These are phyloP conservation scores for Palloptera scutellata DNA, from an alignment of 2,888 invertebrate genomes.

Conservation along the genomic window DNA sequence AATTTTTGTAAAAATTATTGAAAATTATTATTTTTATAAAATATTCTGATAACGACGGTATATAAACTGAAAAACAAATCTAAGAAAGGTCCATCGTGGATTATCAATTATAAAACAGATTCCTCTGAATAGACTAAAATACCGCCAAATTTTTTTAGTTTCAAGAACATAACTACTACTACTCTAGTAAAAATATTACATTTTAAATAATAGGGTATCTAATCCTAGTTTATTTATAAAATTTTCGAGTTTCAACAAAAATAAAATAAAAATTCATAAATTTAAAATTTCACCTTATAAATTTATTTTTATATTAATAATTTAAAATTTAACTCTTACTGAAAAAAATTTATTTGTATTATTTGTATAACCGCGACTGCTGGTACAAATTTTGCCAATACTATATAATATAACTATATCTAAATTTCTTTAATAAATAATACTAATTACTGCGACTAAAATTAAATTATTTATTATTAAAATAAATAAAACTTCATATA, in stretches of 20 bases:
- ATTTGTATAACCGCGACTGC: conserved; percentile 76
- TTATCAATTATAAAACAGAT: conserved; percentile 74
- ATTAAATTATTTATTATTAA: conserved; percentile 61
- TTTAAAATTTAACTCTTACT: conserved; percentile 68
- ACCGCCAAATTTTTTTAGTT: conserved; percentile 77
- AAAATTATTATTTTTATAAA: conserved; percentile 66
- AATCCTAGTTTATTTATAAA: conserved; percentile 72
- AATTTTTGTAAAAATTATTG: conserved; percentile 63
- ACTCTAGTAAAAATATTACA: conserved; percentile 62
- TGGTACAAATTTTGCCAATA: conserved; percentile 71
- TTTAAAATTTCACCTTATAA: conserved; percentile 60
- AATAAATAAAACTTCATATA: conserved; percentile 63
- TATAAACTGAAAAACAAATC: conserved; percentile 67
- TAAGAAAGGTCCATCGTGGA: conserved; percentile 66
- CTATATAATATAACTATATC: conserved; percentile 69
- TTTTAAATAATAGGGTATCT: conserved; percentile 74
- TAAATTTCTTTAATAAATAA: conserved; percentile 70
- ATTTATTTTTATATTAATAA: conserved; percentile 70
- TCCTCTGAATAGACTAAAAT: conserved; percentile 76
- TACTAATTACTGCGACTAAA: conserved; percentile 65
- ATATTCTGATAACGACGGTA: conserved; percentile 65
- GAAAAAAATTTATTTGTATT: conserved; percentile 68
- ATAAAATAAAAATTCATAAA: conserved; percentile 60
- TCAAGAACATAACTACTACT: conserved; percentile 70
- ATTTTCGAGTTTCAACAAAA: conserved; percentile 71